phyloP scores from a whole-genome alignment of 1,140 invertebrate genomes.

The Aphelinus certus region DNA sequence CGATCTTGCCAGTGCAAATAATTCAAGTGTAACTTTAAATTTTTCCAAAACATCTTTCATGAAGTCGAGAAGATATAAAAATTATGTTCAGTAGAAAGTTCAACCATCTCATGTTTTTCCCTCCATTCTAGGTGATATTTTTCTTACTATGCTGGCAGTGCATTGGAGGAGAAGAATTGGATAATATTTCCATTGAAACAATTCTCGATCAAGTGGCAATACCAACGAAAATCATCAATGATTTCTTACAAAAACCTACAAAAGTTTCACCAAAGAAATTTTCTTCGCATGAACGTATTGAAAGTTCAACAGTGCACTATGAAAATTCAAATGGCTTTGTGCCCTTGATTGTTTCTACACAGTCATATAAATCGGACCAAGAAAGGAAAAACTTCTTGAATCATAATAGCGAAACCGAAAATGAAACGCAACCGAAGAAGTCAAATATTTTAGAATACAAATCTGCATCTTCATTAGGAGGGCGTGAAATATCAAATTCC shows the following conservation, averaged over 20 bases:
- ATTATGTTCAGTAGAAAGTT: too few relatives aligned
- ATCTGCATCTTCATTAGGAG: constrained; percentile 20
- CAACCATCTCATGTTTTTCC: neutral
- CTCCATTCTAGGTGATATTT: constrained; percentile 55
- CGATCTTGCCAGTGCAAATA: too few relatives aligned
- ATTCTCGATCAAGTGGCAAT: constrained; percentile 57
- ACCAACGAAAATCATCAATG: constrained; percentile 50
- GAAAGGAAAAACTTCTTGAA: neutral
- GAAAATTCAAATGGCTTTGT: constrained; percentile 59
- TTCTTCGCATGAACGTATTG: constrained; percentile 19
- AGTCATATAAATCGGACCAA: constrained; percentile 5
- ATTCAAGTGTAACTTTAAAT: neutral
- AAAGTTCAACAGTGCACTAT: constrained; percentile 48
- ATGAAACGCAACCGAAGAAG: neutral
- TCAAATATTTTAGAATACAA: constrained; percentile 46
- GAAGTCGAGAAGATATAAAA: neutral
- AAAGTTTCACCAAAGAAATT: constrained; percentile 28
- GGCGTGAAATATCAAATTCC: neutral
- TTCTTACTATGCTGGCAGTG: constrained; percentile 56
- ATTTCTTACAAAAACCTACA: constrained; percentile 38
- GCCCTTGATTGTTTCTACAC: constrained; percentile 49
- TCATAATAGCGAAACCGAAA: neutral
- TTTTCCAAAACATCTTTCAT: neutral
- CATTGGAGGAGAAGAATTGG: constrained; percentile 40
- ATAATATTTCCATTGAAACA: constrained; percentile 34